Evolutionary conservation across 1,140 invertebrate genomes (phyloP).

Genomic region (Drosophila obscura): DNA sequence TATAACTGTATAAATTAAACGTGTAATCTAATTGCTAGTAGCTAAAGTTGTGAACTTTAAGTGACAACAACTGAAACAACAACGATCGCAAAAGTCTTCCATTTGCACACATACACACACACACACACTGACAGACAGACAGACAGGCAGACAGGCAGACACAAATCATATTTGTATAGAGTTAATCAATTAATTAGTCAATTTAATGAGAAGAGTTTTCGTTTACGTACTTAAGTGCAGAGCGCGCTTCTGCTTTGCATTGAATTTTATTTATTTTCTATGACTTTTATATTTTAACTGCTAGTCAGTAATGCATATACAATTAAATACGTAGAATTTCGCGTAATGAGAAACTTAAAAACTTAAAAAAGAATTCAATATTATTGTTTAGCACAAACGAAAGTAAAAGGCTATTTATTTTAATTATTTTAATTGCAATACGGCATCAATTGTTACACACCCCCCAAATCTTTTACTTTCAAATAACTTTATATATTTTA

Average conservation of each 20-base stretch:
- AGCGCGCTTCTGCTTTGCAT: conserved; percentile 30
- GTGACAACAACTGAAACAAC: conserved; percentile 49
- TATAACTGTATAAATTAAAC: conserved; percentile 36
- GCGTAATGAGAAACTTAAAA: conserved; percentile 39
- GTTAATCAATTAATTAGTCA: conserved; percentile 59
- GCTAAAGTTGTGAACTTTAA: conserved; percentile 71
- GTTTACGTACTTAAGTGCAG: conserved; percentile 70
- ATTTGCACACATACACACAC: conserved; percentile 55
- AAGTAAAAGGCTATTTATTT: conserved; percentile 76
- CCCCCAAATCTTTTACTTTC: conserved; percentile 40
- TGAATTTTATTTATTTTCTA: conserved; percentile 69
- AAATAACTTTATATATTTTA: conserved; percentile 34
- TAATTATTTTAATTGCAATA: conserved; percentile 31
- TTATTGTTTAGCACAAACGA: conserved; percentile 63
- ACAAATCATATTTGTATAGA: conserved; percentile 46
- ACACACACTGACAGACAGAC: not conserved
- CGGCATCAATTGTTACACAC: conserved; percentile 37
- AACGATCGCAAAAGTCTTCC: conserved; percentile 81
- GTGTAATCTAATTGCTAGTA: conserved; percentile 56
- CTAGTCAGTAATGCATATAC: conserved; percentile 72
- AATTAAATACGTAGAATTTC: conserved; percentile 54
- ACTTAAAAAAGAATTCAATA: conserved; percentile 48
- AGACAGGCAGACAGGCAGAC: conserved; percentile 8
- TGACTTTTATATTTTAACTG: conserved; percentile 69
- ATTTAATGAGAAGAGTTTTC: conserved; percentile 65